Evolutionary conservation across 2,797 vertebrate genomes (phyloP).

Genomic region (Nyctalus aviator): DNA sequence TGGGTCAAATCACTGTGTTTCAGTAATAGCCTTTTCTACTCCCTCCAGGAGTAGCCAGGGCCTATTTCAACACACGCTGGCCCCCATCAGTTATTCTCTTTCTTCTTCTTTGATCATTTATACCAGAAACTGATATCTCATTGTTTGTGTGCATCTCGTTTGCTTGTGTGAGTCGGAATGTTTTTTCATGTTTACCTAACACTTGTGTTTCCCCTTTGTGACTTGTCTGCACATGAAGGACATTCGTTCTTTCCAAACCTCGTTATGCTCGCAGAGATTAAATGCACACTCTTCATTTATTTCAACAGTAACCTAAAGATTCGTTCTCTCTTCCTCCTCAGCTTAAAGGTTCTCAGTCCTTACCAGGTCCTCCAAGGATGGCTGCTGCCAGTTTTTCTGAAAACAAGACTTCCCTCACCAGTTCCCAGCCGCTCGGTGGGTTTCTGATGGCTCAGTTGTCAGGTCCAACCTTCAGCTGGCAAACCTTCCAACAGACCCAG

Average conservation of each 20-base stretch:
- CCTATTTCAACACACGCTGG: neutral
- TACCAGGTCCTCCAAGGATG: neutral
- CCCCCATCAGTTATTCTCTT: neutral
- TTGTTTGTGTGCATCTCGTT: conserved; percentile 12
- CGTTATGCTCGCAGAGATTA: neutral
- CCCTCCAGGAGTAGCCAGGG: neutral
- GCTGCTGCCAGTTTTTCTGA: neutral
- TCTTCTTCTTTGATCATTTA: conserved; percentile 24
- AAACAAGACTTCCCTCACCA: neutral
- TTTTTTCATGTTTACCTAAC: neutral
- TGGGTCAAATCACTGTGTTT: neutral
- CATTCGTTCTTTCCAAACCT: neutral
- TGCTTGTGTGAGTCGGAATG: neutral
- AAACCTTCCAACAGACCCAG: neutral
- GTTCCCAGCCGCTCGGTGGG: neutral
- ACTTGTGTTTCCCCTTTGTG: neutral
- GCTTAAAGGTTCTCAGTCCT: neutral
- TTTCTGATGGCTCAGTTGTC: conserved; percentile 4
- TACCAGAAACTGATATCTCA: neutral
- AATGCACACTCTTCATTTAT: neutral
- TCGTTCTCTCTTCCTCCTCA: conserved; percentile 18
- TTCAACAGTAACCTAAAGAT: conserved; percentile 19
- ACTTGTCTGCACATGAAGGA: neutral
- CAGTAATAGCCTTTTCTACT: neutral
- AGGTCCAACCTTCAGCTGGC: neutral